These are phyloP conservation scores for Geopemphigus sp. DNA, from an alignment of 1,140 invertebrate genomes.

Conservation along the genomic window DNA sequence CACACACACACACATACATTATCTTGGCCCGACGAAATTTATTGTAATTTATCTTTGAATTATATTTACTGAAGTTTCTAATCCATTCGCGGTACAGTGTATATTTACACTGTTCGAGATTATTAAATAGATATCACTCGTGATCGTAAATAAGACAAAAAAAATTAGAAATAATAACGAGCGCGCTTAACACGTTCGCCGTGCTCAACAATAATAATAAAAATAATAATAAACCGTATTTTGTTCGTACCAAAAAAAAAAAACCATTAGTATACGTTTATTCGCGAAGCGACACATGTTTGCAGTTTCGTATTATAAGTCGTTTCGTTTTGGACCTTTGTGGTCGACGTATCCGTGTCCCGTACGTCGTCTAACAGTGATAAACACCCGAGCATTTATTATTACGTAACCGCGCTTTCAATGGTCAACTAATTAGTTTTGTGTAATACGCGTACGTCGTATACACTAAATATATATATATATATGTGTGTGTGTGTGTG, in stretches of 20 bases:
- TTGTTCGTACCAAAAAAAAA: neutral
- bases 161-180: neutral
- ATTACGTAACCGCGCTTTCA: neutral
- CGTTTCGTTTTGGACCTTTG: neutral
- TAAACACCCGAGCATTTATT: neutral
- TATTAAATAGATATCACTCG: slow-evolving; percentile 26
- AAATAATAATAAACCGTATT: neutral
- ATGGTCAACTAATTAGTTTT: slow-evolving; percentile 33
- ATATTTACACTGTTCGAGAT: slow-evolving; percentile 24
- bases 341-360: neutral
- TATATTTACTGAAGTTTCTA: slow-evolving; percentile 47
- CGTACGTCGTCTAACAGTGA: neutral
- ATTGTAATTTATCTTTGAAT: slow-evolving; percentile 46
- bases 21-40: slow-evolving; percentile 28
- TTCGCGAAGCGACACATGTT: neutral
- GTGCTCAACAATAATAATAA: too few relatives aligned
- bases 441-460: neutral
- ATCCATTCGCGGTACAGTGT: slow-evolving; percentile 17
- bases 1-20: neutral
- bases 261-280: neutral
- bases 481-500: too few relatives aligned
- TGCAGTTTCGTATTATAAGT: neutral
- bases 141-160: slow-evolving; percentile 23
- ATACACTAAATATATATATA: too few relatives aligned
- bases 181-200: neutral